These are phyloP conservation scores for Turritopsis dohrnii DNA, from an alignment of 30 jellyfish, hydroid and myxozoan species.

Conservation along the genomic window DNA sequence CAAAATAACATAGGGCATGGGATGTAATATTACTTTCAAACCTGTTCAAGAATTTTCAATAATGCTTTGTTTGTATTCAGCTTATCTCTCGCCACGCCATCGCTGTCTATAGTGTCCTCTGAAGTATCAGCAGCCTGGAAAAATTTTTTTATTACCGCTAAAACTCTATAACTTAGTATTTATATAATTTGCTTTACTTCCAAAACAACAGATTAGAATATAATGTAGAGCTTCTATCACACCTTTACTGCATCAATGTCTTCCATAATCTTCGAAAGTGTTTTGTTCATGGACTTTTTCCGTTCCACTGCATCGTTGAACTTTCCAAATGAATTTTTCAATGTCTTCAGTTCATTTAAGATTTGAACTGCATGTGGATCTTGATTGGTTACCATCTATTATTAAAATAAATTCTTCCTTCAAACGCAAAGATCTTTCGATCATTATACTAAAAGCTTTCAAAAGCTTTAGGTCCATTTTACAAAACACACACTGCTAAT, in stretches of 20 bases:
- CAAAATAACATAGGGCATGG: neutral
- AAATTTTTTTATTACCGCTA: too few species aligned
- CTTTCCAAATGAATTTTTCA: neutral
- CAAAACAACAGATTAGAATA: neutral
- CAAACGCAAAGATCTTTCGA: neutral
- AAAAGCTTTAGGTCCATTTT: too few species aligned
- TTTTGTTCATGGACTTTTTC: neutral
- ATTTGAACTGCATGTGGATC: neutral
- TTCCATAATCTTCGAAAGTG: neutral
- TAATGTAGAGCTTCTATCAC: neutral
- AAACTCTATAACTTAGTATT: too few species aligned
- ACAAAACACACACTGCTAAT: too few species aligned
- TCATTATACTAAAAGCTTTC: neutral
- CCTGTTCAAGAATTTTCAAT: conserved; percentile 1
- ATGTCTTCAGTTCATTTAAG: neutral
- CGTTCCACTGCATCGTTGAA: neutral
- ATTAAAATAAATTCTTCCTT: neutral
- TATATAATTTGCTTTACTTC: too few species aligned
- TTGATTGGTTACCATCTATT: neutral
- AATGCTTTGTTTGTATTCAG: neutral
- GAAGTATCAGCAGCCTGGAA: neutral
- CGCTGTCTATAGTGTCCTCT: too few species aligned
- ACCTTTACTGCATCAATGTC: neutral
- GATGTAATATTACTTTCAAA: neutral
- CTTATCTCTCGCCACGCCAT: neutral